Conservation (phyloP, 2,888 invertebrate genomes). For the Physocephala rufipes region DNA sequence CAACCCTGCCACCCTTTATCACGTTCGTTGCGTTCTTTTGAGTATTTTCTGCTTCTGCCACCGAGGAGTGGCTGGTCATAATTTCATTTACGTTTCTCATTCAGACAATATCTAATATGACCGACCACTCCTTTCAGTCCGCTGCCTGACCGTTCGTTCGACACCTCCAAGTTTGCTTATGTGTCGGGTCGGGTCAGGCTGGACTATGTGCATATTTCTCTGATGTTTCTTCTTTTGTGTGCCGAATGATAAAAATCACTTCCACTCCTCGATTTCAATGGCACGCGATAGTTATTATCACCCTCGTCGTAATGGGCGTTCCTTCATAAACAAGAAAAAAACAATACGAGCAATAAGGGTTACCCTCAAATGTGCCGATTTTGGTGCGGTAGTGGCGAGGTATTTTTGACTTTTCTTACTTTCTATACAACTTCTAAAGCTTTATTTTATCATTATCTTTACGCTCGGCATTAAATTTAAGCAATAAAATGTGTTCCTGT, state of each 20-base stretch:
- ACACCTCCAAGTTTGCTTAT: neutral
- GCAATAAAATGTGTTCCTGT: conserved; percentile 54
- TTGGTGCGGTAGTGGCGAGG: no score
- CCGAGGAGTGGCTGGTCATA: conserved; percentile 61
- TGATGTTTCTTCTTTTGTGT: neutral
- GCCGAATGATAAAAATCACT: conserved; percentile 65
- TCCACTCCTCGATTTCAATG: conserved; percentile 64
- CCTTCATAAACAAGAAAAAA: neutral
- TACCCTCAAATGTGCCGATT: conserved; percentile 39
- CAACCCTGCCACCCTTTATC: neutral
- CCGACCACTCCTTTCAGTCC: neutral
- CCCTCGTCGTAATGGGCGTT: conserved; percentile 41
- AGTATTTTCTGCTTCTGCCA: conserved; percentile 34
- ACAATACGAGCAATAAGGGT: conserved; percentile 6
- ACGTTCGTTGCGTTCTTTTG: neutral
- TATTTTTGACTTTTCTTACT: no score
- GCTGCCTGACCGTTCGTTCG: neutral
- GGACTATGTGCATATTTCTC: neutral
- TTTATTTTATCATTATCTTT: conserved; percentile 46
- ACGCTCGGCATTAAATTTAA: conserved; percentile 47
- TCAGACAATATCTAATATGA: conserved; percentile 35
- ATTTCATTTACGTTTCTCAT: conserved; percentile 59
- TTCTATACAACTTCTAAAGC: no score
- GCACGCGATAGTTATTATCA: conserved; percentile 65
- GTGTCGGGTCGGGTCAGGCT: conserved; percentile 8